These are phyloP conservation scores for Hippocampus guttulatus DNA, from an alignment of 2,113 vertebrate genomes.

Conservation along the genomic window DNA sequence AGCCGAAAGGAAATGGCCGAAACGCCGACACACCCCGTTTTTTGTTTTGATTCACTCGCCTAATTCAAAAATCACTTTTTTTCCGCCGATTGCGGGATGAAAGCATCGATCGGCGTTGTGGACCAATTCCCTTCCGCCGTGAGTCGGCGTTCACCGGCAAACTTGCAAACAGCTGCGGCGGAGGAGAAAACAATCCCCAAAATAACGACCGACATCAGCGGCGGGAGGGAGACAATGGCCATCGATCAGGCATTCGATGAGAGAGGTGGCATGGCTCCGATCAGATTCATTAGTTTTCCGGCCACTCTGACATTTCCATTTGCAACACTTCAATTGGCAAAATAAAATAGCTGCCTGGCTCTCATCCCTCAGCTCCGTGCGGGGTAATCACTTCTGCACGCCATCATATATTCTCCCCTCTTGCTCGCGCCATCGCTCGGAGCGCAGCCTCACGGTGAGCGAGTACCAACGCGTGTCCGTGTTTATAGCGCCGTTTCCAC, in stretches of 20 bases:
- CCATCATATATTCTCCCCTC: slow-evolving; percentile 17
- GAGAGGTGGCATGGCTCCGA: slow-evolving; percentile 56
- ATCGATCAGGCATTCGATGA: slow-evolving; percentile 62
- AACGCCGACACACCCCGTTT: slow-evolving; percentile 11
- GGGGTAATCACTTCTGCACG: slow-evolving; percentile 63
- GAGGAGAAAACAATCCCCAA: slow-evolving; percentile 53
- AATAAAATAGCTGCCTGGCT: slow-evolving; percentile 69
- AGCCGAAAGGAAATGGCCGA: slow-evolving; percentile 3
- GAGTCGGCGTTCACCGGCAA: slow-evolving; percentile 48
- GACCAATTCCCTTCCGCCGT: slow-evolving; percentile 56
- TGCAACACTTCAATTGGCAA: slow-evolving; percentile 73
- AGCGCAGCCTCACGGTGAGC: slow-evolving; percentile 38
- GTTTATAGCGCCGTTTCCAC: not conserved
- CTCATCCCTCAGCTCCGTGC: slow-evolving; percentile 56
- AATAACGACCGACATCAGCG: slow-evolving; percentile 42
- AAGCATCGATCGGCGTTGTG: slow-evolving; percentile 44
- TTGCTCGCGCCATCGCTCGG: slow-evolving; percentile 19
- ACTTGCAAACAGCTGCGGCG: slow-evolving; percentile 29
- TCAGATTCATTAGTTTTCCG: slow-evolving; percentile 74
- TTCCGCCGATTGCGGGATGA: slow-evolving; percentile 46
- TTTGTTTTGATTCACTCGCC: slow-evolving; percentile 33
- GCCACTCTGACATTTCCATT: slow-evolving; percentile 74
- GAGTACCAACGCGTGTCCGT: not conserved
- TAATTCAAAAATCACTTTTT: slow-evolving; percentile 41
- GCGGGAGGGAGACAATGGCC: slow-evolving; percentile 51